Percentiles rank a stretch among this genome's conserved stretches.
Evolutionary conservation across 2,888 invertebrate genomes (phyloP).

Genomic region (Protophormia terraenovae): DNA sequence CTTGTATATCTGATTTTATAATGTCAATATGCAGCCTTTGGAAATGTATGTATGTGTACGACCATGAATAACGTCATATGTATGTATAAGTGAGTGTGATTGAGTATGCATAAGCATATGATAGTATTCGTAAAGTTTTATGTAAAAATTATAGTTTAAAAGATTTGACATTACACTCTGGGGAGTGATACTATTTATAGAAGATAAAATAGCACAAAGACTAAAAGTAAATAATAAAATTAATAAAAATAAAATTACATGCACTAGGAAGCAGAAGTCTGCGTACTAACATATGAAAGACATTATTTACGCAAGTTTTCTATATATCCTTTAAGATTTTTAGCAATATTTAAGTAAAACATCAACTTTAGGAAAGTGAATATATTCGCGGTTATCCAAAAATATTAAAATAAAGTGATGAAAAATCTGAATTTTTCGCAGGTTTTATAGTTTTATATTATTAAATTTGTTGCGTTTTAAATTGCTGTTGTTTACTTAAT

Average conservation of each 20-base stretch:
- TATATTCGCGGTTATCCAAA: no score
- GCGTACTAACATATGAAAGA: no score
- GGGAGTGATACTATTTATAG: constrained; percentile 34
- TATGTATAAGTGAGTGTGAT: not conserved
- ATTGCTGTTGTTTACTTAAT: no score
- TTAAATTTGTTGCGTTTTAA: no score
- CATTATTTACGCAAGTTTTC: no score
- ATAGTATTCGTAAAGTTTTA: not conserved
- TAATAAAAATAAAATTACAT: not conserved
- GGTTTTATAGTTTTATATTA: no score
- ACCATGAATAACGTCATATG: not conserved
- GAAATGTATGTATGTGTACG: not conserved
- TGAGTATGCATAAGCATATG: not conserved
- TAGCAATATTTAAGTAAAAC: no score
- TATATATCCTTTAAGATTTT: no score
- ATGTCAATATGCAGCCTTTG: constrained; percentile 22
- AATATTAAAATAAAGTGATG: no score
- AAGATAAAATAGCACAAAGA: constrained; percentile 18
- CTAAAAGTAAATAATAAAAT: not conserved
- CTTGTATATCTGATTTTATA: constrained; percentile 23
- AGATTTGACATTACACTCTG: constrained; percentile 45
- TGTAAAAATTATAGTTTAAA: constrained; percentile 33
- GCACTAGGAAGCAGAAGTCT: no score
- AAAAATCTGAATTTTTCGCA: no score
- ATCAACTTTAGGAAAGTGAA: no score